Percentiles rank a stretch among this genome's conserved stretches.
Conservation (phyloP, 2,888 invertebrate species). For the Seira musarum region DNA sequence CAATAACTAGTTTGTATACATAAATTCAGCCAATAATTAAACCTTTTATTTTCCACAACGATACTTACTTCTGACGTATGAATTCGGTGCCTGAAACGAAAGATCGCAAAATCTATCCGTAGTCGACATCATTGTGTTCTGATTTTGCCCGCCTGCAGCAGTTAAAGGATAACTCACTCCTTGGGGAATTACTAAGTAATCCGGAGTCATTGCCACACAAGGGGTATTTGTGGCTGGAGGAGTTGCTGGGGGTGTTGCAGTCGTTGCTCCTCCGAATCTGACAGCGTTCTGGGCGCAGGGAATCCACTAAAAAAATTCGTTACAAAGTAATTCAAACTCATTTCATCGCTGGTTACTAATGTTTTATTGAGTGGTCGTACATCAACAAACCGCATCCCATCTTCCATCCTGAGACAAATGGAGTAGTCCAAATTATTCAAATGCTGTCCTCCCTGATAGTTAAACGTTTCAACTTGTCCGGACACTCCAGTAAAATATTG, state of each 20-base stretch:
- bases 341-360: neutral
- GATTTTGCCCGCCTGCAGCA: neutral
- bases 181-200: slow-evolving; percentile 64
- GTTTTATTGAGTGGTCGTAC: slow-evolving; percentile 45
- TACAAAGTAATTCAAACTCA: neutral
- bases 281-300: slow-evolving; percentile 61
- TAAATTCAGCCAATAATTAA: neutral
- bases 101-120: slow-evolving; percentile 66
- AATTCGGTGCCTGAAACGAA: slow-evolving; percentile 38
- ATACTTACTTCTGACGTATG: slow-evolving; percentile 64
- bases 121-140: slow-evolving; percentile 22
- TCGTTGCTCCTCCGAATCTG: slow-evolving; percentile 51
- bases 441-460: slow-evolving; percentile 79
- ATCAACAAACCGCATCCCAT: slow-evolving; percentile 79
- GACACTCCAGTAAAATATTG: slow-evolving; percentile 87
- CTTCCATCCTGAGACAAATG: slow-evolving; percentile 86
- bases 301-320: slow-evolving; percentile 59
- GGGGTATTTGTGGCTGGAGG: slow-evolving; percentile 8
- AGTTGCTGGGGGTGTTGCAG: neutral
- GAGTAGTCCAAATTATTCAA: slow-evolving; percentile 92
- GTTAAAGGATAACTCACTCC: slow-evolving; percentile 59
- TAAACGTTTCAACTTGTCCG: slow-evolving; percentile 86
- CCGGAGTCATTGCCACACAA: slow-evolving; percentile 33
- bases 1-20: slow-evolving; percentile 29
- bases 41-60: neutral